Percentiles rank a stretch among this genome's conserved stretches.
Conservation (phyloP, 2,113 vertebrate species). For the Hydrochoerus hydrochaeris region DNA sequence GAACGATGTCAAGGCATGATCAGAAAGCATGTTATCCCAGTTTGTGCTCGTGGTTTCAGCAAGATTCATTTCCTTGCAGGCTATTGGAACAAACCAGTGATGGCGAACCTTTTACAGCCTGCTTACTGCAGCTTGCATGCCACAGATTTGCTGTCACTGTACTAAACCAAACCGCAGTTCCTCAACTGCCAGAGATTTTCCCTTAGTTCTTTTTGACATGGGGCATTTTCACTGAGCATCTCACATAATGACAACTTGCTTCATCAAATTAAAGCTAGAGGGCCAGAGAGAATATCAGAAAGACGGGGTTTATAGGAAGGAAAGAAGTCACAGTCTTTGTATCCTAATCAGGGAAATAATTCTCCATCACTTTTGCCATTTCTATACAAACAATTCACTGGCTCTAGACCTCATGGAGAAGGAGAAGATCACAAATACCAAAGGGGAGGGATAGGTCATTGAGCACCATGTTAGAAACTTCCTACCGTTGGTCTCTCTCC, state of each 20-base stretch:
- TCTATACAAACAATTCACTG: neutral
- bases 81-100: neutral
- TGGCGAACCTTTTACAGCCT: neutral
- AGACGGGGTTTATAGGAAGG: neutral
- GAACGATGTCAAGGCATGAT: neutral
- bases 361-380: neutral
- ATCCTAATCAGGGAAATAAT: neutral
- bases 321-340: neutral
- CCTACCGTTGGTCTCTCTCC: neutral
- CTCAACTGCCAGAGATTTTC: neutral
- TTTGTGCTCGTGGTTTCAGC: neutral
- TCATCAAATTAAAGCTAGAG: neutral
- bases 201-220: neutral
- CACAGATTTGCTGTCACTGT: neutral
- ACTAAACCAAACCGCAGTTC: neutral
- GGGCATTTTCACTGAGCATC: neutral
- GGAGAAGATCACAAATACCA: neutral
- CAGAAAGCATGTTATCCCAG: neutral
- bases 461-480: neutral
- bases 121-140: neutral
- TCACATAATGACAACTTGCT: neutral
- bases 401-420: neutral
- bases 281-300: neutral
- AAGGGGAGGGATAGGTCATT: too few relatives aligned
- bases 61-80: neutral